Evolutionary conservation across 2,113 vertebrate species (phyloP), one percentile per base, ranked within the genome.

Genomic region (Camelus bactrianus): DNA sequence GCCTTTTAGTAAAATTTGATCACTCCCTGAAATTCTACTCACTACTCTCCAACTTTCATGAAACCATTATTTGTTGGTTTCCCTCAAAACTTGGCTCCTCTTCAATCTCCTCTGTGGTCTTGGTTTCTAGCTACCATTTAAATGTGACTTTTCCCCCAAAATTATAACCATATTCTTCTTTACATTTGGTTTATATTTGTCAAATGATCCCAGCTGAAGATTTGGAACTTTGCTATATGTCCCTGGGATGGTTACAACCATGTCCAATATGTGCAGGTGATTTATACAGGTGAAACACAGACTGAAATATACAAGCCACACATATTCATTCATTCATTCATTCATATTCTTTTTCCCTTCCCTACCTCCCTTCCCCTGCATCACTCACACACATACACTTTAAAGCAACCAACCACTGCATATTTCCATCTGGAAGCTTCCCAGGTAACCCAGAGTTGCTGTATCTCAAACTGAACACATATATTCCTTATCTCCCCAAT

Each of bases 51-150:
- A 35, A 2, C 77, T 82, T 95, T 93, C 12, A 65, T 72, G 54
- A 54, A 91, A 54, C 28, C 60, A 72, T 65, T 19, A 28, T 69
- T 92, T 64, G 3, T 28, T 86, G 60, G 50, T 94, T 91, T 94
- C 50, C 83, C 73, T 87, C 42, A 73, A 35, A 95, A 87, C n/a
- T 62, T 89, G 52, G 28, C 20, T 35, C 50, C 56, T 72, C 38
- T 60, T 89, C 58, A 65, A 60, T 73, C 62, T 85, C 35, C 15
- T 86, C 79, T 95, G 60, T 81, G 81, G 70, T 52, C 60, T 97
- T 93, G 91, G 52, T 85, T 84, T 95, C 28, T 54, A 92, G 80
- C 46, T 86, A 91, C 52, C 42, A 56, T 52, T 69, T 62, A 72
- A 92, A 67, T 79, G 48, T 52, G 60, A 91, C 22, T 11, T 46